Evolutionary conservation across 2,113 vertebrate species (phyloP).

Genomic region (Serinus canaria): DNA sequence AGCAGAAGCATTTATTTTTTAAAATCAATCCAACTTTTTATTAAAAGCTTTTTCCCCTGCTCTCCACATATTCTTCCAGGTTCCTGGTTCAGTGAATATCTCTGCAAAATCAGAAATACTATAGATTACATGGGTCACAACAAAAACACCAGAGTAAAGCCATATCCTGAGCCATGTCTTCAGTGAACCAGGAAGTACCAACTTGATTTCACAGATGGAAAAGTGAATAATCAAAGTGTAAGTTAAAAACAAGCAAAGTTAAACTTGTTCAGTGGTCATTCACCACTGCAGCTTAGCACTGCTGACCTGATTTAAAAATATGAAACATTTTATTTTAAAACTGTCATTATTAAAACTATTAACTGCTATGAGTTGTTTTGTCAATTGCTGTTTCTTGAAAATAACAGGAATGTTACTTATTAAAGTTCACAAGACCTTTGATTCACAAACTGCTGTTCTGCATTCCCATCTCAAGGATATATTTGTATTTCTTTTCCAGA

Average conservation of each 20-base stretch:
- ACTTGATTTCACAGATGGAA: conserved; percentile 54
- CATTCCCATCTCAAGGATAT: neutral
- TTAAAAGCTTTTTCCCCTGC: neutral
- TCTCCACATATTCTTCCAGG: neutral
- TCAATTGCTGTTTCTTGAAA: neutral
- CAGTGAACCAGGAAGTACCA: conserved; percentile 51
- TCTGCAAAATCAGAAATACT: conserved; percentile 46
- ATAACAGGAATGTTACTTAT: neutral
- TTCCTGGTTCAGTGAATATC: conserved; percentile 28
- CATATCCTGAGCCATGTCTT: neutral
- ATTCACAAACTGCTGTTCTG: neutral
- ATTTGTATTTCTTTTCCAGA: neutral
- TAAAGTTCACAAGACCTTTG: neutral
- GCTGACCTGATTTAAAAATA: neutral
- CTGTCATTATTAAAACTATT: neutral
- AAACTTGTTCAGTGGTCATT: neutral
- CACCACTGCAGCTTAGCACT: neutral
- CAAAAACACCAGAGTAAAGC: conserved; percentile 3
- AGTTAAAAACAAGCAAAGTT: conserved; percentile 10
- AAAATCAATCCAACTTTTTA: neutral
- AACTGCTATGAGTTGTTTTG: neutral
- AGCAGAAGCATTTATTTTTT: neutral
- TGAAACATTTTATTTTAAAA: neutral
- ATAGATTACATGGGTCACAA: conserved; percentile 64
- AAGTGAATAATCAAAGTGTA: conserved; percentile 44